These are phyloP conservation scores for Cryptotermes secundus DNA, from an alignment of 1,140 invertebrate genomes.

Conservation along the genomic window DNA sequence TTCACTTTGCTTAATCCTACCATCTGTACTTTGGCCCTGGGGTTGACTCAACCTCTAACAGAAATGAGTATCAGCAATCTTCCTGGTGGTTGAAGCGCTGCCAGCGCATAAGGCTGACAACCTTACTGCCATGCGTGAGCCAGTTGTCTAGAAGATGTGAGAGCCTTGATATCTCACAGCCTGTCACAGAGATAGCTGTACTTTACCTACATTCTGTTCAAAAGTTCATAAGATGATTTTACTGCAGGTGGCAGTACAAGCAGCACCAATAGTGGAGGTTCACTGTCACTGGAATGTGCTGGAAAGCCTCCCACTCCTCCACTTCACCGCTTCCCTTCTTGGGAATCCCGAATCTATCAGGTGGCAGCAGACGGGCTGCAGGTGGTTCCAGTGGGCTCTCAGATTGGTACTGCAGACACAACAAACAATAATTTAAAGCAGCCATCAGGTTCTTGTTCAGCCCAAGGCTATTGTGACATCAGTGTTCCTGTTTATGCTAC, in stretches of 20 bases:
- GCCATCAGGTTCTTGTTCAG: neutral
- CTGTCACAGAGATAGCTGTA: too few species aligned
- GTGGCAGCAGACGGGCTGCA: constrained; percentile 82
- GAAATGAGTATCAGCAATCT: too few species aligned
- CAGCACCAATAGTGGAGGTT: constrained; percentile 43
- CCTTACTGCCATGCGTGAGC: too few species aligned
- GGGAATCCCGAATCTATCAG: constrained; percentile 94
- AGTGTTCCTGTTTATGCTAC: constrained; percentile 93
- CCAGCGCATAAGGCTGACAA: too few species aligned
- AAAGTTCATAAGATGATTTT: neutral
- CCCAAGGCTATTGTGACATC: constrained; percentile 75
- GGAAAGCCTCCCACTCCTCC: constrained; percentile 77
- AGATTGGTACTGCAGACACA: constrained; percentile 49
- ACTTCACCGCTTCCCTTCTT: constrained; percentile 83
- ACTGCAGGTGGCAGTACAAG: constrained; percentile 50
- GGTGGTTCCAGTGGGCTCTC: constrained; percentile 46
- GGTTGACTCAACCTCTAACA: too few species aligned
- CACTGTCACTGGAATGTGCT: constrained; percentile 45
- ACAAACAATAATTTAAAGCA: constrained; percentile 43
- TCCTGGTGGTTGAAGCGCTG: too few species aligned
- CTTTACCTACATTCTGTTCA: neutral
- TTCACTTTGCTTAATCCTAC: too few species aligned
- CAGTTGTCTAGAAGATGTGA: too few species aligned
- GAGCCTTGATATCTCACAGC: too few species aligned
- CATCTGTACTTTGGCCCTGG: too few species aligned